Conservation (phyloP, 2,113 vertebrate genomes). For the Pholis gunnellus region DNA sequence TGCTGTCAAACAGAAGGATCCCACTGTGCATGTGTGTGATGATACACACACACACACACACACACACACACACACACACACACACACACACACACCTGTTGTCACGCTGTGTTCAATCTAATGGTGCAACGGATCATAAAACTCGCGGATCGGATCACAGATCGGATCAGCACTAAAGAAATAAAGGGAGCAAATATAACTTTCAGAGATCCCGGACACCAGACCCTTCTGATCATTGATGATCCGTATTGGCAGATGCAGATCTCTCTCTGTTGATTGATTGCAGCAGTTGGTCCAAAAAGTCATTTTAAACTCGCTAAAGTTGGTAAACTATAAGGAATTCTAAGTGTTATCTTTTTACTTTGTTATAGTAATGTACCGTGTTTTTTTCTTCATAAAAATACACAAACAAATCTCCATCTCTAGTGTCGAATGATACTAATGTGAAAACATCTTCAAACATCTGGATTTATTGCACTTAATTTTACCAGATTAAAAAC, state of each 20-base stretch:
- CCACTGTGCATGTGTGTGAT: constrained; percentile 32
- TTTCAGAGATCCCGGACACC: too few species aligned
- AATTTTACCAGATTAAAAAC: background rate
- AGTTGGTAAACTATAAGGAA: too few species aligned
- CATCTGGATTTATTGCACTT: background rate
- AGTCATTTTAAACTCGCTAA: too few species aligned
- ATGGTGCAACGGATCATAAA: background rate
- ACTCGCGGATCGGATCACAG: background rate
- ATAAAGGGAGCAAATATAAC: too few species aligned
- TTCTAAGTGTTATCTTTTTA: too few species aligned
- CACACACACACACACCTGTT: constrained; percentile 38
- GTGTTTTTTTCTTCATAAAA: too few species aligned
- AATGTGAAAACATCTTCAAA: too few species aligned
- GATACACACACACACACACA: constrained; percentile 30
- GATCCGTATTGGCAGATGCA: background rate
- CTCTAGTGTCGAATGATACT: too few species aligned
- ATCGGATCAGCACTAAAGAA: background rate
- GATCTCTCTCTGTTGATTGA: background rate
- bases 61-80: constrained; percentile 18
- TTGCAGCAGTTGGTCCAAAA: background rate
- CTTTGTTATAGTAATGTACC: too few species aligned
- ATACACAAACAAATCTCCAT: too few species aligned
- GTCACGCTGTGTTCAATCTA: constrained; percentile 26
- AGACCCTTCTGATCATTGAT: too few species aligned
- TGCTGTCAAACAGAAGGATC: constrained; percentile 56